Percentiles rank a stretch among this genome's conserved stretches.
Evolutionary conservation across 2,888 invertebrate genomes (phyloP).

Genomic region (Mylabris sibirica): DNA sequence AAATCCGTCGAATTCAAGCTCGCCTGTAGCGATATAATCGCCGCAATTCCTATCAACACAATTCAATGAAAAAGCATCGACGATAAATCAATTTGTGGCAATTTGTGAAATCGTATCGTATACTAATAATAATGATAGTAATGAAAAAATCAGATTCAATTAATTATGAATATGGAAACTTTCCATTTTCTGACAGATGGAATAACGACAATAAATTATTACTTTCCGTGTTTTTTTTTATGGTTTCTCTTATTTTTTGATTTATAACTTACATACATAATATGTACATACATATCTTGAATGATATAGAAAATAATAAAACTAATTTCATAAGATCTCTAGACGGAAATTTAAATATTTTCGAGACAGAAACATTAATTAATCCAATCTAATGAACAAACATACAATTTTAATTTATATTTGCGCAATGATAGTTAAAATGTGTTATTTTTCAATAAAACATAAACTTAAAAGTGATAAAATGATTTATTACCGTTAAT

Average conservation of each 20-base stretch:
- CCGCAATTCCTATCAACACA: neutral
- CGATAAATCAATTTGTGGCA: no score
- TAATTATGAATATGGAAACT: slow-evolving; percentile 8
- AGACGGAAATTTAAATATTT: neutral
- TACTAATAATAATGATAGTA: neutral
- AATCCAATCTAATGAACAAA: neutral
- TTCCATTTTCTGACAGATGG: slow-evolving; percentile 9
- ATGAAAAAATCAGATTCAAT: neutral
- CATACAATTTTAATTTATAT: neutral
- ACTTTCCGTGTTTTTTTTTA: neutral
- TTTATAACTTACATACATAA: neutral
- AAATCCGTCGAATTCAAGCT: no score
- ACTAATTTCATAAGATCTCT: neutral
- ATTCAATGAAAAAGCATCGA: neutral
- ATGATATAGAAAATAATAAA: neutral
- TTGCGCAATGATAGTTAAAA: neutral
- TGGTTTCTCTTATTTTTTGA: neutral
- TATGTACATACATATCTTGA: neutral
- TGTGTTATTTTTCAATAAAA: neutral
- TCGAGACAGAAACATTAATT: neutral
- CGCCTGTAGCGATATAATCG: neutral
- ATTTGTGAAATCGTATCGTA: neutral
- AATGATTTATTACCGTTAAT: neutral
- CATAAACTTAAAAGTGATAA: neutral
- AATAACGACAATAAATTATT: neutral